Evolutionary conservation across 1,140 invertebrate genomes (phyloP).

Genomic region (Lethrus apterus): DNA sequence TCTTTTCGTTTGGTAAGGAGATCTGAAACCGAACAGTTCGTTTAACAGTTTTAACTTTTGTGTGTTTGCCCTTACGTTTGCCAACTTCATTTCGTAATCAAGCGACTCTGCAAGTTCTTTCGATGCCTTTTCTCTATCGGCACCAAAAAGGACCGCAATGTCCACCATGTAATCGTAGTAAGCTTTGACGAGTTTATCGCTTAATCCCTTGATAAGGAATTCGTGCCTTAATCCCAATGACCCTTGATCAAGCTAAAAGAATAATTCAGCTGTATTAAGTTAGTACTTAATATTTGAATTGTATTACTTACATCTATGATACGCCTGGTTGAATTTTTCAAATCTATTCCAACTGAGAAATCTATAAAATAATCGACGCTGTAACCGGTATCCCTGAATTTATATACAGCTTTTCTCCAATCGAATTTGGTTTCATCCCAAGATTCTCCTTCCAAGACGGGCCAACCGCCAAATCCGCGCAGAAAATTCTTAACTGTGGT

Average conservation of each 20-base stretch:
- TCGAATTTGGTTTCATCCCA: constrained; percentile 63
- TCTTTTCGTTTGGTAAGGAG: constrained; percentile 81
- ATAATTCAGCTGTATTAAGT: not conserved
- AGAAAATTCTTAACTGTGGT: constrained; percentile 63
- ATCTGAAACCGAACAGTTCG: constrained; percentile 51
- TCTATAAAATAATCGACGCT: constrained; percentile 90
- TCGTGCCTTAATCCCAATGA: constrained; percentile 80
- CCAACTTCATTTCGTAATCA: constrained; percentile 85
- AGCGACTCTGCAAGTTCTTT: constrained; percentile 75
- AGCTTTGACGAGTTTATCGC: constrained; percentile 68
- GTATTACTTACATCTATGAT: constrained; percentile 80
- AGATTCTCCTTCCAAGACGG: constrained; percentile 66
- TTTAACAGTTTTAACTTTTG: not conserved
- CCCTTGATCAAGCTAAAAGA: constrained; percentile 79
- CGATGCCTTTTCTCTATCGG: constrained; percentile 59
- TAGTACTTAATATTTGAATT: not conserved
- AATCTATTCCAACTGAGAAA: constrained; percentile 80
- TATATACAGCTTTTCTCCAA: constrained; percentile 78
- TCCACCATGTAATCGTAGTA: constrained; percentile 83
- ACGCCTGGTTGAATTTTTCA: constrained; percentile 81
- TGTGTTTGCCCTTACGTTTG: constrained; percentile 64
- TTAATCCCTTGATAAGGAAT: constrained; percentile 77
- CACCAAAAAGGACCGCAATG: constrained; percentile 80
- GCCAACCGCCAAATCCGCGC: constrained; percentile 81
- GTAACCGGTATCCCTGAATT: constrained; percentile 70